Evolutionary conservation across 2,797 vertebrate species (phyloP), one percentile per base, ranked within the genome.

Genomic region (Pseudotriccus pelzelni): DNA sequence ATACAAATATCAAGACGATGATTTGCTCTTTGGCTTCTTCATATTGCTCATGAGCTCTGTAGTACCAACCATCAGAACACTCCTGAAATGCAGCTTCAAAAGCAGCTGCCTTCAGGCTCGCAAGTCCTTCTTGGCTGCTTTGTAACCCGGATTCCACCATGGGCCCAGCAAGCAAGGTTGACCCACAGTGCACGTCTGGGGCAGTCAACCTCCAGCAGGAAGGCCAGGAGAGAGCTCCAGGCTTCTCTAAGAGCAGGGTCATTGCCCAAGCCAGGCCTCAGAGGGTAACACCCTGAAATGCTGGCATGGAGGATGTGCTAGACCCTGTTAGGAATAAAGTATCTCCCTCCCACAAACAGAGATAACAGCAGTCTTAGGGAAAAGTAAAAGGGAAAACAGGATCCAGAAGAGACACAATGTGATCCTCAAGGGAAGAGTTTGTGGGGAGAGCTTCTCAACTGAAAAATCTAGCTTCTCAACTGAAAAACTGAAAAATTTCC

Each of bases 11-110:
- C 76, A 78, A 85, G 63, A 82, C 1, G 6, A 4, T 34, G 46
- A 78, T 79, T 93, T 84, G 66, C 58, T 78, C 87, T 90, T 73
- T 53, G 63, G 44, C 23, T 84, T 87, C 49, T 46, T 66, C 55
- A 39, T 47, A 44, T 55, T 69, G 86, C 50, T 84, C 55, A 82
- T 0, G 0, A 9, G 1, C 22, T 82, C 75, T 37, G 52, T 39
- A 89, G 59, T 39, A 60, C 55, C 70, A 73, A n/a, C 6, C 25
- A 83, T 46, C 8, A 87, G 59, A 81, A 88, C 50, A 78, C 24
- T 23, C 14, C 41, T 46, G 47, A 58, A 77, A 85, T 0, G 0
- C 43, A 90, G 69, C 36, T 75, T 83, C 0, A 0, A 68, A 70
- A 84, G 69, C 4, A 4, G 68, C 37, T 77, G 44, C 43, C 44